Evolutionary conservation across 2,888 invertebrate species (phyloP), one percentile per base, ranked within the genome.

Genomic region (Eupithecia subumbrata): DNA sequence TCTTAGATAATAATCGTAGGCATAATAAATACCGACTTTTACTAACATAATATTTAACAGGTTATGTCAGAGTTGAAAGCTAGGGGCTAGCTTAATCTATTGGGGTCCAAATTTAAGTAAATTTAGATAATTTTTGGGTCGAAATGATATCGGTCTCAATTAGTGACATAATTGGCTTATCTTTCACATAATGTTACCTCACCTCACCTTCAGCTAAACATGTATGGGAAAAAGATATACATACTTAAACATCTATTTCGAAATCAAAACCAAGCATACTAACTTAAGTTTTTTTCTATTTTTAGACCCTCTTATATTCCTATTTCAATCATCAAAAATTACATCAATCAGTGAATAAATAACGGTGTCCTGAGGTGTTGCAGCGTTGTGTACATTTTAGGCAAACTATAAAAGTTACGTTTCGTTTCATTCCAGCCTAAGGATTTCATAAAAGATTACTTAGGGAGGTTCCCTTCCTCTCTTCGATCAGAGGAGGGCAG

Each of bases 21-120:
- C 40, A 25, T 52, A 52, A 63, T 75, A 67, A 73, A 73, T 66
- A 72, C 72, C 34, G n/a, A 70, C 68, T 77, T 77, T 75, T 74
- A 72, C 72, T 73, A 64, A 45, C 69, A 52, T 72, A 74, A 70
- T 72, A 74, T 74, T 74, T 22, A 69, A 72, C 71, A 69, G 76
- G 72, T 77, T 77, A 77, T 74, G 66, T 77, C 74, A 74, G 70
- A 73, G 67, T 22, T 56, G 72, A 72, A 75, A 75, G 76, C 72
- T 73, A 22, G n/a, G 18, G 2, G 69, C 63, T 22, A 56, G 60
- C 5, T 60, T 12, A 60, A 25, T 22, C 22, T 48, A 75, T 52
- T 43, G 12, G n/a, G 43, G 67, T 40, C 66, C 12, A 7, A 30
- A 34, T 64, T 64, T 34, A 34, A n/a, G 37, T 66, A 22, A 37